Conservation (phyloP, 2,888 invertebrate genomes). For the Branchellion lobata region DNA sequence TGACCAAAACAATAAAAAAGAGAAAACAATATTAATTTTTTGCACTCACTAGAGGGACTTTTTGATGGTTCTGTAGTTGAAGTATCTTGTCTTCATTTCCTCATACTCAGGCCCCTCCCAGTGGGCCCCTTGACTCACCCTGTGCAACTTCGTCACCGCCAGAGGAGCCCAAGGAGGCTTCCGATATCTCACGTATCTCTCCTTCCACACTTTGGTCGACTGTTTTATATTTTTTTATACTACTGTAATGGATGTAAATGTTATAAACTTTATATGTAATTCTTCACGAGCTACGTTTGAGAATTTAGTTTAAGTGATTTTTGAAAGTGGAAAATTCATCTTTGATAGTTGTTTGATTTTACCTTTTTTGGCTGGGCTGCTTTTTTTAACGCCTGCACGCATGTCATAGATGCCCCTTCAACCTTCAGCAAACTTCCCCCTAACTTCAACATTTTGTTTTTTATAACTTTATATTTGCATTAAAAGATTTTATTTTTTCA, state of each 20-base stretch:
- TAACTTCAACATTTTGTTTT: background rate
- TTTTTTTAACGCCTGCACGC: background rate
- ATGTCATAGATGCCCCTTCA: background rate
- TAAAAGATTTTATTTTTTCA: too few species aligned
- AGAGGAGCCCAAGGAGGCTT: constrained; percentile 36
- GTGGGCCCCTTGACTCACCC: background rate
- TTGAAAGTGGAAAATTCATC: too few species aligned
- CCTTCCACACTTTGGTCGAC: background rate
- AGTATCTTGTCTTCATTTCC: constrained; percentile 12
- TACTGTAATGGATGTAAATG: too few species aligned
- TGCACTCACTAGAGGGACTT: constrained; percentile 31
- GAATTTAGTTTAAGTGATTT: too few species aligned
- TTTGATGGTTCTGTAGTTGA: constrained; percentile 11
- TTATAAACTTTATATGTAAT: too few species aligned
- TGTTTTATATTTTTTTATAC: background rate
- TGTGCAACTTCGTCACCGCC: constrained; percentile 38
- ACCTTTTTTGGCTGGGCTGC: background rate
- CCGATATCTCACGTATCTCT: background rate
- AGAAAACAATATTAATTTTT: too few species aligned
- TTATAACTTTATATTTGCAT: too few species aligned
- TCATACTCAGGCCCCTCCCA: constrained; percentile 2
- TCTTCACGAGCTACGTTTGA: too few species aligned
- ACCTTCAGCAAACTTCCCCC: background rate
- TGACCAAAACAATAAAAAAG: too few species aligned
- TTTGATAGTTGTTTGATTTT: background rate